A percentile compares a stretch with the other conserved stretches of the same genome.
phyloP scores from a whole-genome alignment of 2,113 vertebrate genomes.

The Octodon degus region DNA sequence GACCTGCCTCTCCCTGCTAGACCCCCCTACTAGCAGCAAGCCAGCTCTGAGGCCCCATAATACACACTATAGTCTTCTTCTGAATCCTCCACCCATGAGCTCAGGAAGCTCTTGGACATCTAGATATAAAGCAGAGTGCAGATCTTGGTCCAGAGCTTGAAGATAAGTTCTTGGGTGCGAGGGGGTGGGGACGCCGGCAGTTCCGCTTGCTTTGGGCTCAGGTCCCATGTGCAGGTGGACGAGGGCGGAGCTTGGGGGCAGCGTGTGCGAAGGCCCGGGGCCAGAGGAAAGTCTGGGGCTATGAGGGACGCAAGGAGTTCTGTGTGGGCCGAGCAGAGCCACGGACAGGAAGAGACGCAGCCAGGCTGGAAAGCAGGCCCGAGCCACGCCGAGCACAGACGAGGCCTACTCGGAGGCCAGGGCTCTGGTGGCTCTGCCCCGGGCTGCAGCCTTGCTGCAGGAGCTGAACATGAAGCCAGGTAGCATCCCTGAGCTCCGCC shows the following conservation, averaged over 20 bases:
- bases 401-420: not conserved
- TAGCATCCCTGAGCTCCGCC: not conserved
- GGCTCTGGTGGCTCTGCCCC: not conserved
- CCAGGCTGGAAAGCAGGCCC: too few relatives aligned
- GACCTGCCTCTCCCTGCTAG: not conserved
- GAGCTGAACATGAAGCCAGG: not conserved
- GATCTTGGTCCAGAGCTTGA: not conserved
- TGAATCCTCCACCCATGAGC: not conserved
- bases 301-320: not conserved
- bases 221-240: not conserved
- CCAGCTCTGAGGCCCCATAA: not conserved
- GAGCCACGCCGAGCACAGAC: not conserved
- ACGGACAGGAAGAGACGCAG: not conserved
- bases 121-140: not conserved
- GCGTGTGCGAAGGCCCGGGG: not conserved
- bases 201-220: not conserved
- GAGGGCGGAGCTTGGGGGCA: not conserved
- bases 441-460: not conserved
- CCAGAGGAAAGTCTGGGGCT: not conserved
- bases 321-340: not conserved
- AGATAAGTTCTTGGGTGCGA: not conserved
- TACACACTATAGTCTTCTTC: not conserved
- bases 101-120: not conserved
- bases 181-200: fast-evolving
- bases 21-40: not conserved